Evolutionary conservation across 2,113 vertebrate species (phyloP), one percentile per base, ranked within the genome.

Genomic region (Oryzias melastigma): DNA sequence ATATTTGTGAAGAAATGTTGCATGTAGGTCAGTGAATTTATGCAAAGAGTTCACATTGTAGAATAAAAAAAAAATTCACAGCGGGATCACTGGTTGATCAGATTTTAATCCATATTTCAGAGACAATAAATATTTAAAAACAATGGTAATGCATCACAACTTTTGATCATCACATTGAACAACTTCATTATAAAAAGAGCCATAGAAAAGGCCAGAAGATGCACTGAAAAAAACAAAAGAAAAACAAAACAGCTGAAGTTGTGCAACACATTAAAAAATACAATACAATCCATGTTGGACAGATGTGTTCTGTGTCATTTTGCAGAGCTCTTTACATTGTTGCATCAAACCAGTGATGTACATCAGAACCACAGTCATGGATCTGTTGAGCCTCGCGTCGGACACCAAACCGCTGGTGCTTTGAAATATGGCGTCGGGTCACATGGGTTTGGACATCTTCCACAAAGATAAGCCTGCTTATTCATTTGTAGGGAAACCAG

Each of bases 61-160:
- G 5, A 25, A 29, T 8, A 52, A 7, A 47, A 62, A 60, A 19
- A 41, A 71, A 50, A 45, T 41, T 4, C 47, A 22, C 22, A 25
- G 48, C 58, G 27, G 44, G 48, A 55, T n/a, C 81, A 88, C 86
- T 88, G 92, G 87, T 87, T 95, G 86, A 91, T 92, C 35, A 92
- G 92, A 94, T 94, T 95, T 91, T 94, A 93, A 94, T 91, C 74
- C 75, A 74, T 84, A 85, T 89, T 96, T 94, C 92, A 94, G 91
- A 93, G 90, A 95, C 93, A 93, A 93, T 90, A 91, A 90, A 91
- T 95, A 92, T 95, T 95, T 94, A 92, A 94, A 97, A 95, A 95
- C 92, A 95, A 93, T 92, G 92, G 92, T 94, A 94, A 90, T 93
- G 96, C 94, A 93, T 93, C 90, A 88, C 92, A 93, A 94, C 92